Base-by-base conservation (phyloP, 2,113 vertebrate species). In the Paraplagusia blochii region DNA sequence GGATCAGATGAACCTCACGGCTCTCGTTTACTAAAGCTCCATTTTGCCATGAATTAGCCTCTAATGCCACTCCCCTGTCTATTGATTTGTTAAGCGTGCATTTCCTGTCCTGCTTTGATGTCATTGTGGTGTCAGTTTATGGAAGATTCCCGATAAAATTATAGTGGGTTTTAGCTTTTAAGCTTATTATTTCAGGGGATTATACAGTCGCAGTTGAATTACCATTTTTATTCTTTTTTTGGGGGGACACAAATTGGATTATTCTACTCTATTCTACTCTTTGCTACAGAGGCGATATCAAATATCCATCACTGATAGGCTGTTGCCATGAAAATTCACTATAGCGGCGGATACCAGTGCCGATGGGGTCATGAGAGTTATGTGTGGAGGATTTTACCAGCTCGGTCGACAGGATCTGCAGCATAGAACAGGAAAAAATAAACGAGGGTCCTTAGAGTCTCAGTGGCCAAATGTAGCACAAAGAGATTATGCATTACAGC, bases 121-220 rank as follows among this genome's bases (percentile, higher is more conserved):
- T 88, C 87, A 86, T 88, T 88, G 82, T 90, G 81, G 84, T 86
- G 80, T 86, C 80, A 86, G 77, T 77, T 76, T 84, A 83, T 88
- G 83, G 86, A 88, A 91, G 90, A 91, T 90, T 83, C 76, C 83
- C 82, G 88, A 92, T 92, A 89, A 88, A 87, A 90, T 88, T 80
- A 88, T 88, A 55, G 81, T 85, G 73, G 82, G 88, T 77, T 90
- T 90, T 88, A 88, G 83, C 84, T 82, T 78, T 85, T 92, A 91
- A 90, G 85, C 88, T 71, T 85, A 82, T 90, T 91, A 91, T 91
- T 92, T 88, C 86, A 62, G 87, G 82, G 88, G 88, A 88, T 92
- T 88, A 83, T 77, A 79, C 44, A 66, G 76, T 76, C 54, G 77
- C 81, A 75, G 81, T 66, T 87, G 85, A 90, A 91, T 86, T 87